A percentile compares a stretch with the other conserved stretches of the same genome.
phyloP scores from a whole-genome alignment of 2,113 vertebrate genomes.

The Orientallactaga bullata region DNA sequence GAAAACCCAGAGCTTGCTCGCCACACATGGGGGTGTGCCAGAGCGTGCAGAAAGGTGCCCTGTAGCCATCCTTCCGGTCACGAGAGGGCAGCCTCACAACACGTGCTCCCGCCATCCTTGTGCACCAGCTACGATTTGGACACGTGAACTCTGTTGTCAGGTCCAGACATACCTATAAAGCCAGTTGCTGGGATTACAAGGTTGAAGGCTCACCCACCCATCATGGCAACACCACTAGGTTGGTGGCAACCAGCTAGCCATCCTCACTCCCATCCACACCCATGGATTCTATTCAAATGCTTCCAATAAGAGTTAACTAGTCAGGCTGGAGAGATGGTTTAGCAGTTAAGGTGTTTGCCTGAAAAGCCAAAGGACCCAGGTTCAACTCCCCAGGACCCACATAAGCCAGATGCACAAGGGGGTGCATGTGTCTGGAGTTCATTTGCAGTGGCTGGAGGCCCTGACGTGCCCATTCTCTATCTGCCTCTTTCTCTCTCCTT shows the following conservation, averaged over 20 bases:
- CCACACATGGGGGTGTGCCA: fast-evolving
- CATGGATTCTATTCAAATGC: not conserved
- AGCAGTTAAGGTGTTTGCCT: too few species aligned
- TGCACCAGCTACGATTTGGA: not conserved
- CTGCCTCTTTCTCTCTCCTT: too few species aligned
- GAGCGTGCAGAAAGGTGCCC: not conserved
- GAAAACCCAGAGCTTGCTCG: not conserved
- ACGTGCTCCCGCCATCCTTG: not conserved
- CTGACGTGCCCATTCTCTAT: too few species aligned
- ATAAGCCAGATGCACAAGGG: too few species aligned
- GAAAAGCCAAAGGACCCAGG: too few species aligned
- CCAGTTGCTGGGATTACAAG: not conserved
- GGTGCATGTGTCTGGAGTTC: too few species aligned
- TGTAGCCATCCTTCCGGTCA: too few species aligned
- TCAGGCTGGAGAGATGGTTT: too few species aligned
- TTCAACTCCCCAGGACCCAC: too few species aligned
- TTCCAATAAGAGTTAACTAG: not conserved
- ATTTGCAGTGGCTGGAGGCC: too few species aligned
- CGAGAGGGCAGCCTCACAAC: not conserved
- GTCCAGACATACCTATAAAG: not conserved
- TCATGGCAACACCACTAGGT: not conserved
- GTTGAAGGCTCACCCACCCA: not conserved
- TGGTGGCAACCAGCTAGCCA: not conserved
- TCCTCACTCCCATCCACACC: not conserved
- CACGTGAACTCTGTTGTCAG: not conserved